Conservation (phyloP, 1,140 invertebrate genomes). For the Habropoda laboriosa region DNA sequence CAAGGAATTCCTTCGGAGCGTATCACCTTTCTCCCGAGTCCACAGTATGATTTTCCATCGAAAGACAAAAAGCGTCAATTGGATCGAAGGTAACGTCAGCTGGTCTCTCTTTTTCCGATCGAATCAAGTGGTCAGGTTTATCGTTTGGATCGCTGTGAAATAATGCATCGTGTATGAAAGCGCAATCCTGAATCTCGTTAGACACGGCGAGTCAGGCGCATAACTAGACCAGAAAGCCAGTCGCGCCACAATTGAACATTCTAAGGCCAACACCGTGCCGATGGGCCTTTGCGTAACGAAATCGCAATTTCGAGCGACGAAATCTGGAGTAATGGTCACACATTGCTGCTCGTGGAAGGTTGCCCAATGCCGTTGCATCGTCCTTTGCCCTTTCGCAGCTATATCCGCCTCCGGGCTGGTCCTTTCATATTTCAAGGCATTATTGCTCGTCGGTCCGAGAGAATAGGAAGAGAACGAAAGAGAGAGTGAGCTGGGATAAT, state of each 20-base stretch:
- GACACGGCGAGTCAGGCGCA: conserved; percentile 19
- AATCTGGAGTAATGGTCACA: conserved; percentile 40
- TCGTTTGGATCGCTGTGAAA: conserved; percentile 3
- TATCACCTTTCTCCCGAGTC: neutral
- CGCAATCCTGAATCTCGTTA: conserved; percentile 35
- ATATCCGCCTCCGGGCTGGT: too few relatives aligned
- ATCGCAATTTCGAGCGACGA: conserved; percentile 10
- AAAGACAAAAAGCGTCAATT: neutral
- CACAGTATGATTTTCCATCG: neutral
- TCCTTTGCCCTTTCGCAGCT: conserved; percentile 21
- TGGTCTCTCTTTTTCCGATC: neutral
- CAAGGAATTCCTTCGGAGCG: too few relatives aligned
- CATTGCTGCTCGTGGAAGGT: conserved; percentile 25
- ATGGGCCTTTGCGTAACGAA: conserved; percentile 40
- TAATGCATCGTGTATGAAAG: conserved; percentile 21
- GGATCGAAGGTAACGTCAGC: neutral
- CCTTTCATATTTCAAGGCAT: too few relatives aligned
- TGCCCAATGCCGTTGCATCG: conserved; percentile 53
- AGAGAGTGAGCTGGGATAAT: too few relatives aligned
- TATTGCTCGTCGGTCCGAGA: too few relatives aligned
- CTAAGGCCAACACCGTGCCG: conserved; percentile 23
- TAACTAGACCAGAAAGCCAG: conserved; percentile 51
- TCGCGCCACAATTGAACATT: conserved; percentile 19
- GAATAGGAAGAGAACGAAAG: too few relatives aligned
- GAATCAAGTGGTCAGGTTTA: neutral